These are phyloP conservation scores for Panzeria rudis DNA, from an alignment of 2,888 invertebrate genomes.

Conservation along the genomic window DNA sequence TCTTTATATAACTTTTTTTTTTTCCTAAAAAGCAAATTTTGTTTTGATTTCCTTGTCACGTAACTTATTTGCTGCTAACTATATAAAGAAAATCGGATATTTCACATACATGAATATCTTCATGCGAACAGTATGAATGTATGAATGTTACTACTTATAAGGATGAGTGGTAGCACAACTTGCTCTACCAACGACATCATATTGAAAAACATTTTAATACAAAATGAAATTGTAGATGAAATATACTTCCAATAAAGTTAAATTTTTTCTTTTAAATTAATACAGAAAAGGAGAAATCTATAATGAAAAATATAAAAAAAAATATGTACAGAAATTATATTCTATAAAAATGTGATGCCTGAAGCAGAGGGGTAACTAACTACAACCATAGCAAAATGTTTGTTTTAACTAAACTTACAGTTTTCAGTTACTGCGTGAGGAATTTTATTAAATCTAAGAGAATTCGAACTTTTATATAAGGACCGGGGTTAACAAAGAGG, in stretches of 20 bases:
- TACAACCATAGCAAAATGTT: not conserved
- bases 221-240: slow-evolving; percentile 28
- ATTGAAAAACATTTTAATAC: slow-evolving; percentile 52
- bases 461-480: too few relatives aligned
- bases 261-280: slow-evolving; percentile 4
- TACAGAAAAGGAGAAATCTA: slow-evolving; percentile 29
- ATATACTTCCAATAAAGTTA: slow-evolving; percentile 1
- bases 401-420: not conserved
- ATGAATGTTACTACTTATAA: slow-evolving; percentile 7
- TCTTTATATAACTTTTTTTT: not conserved
- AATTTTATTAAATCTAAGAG: too few relatives aligned
- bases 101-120: slow-evolving; percentile 11
- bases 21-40: slow-evolving; percentile 35
- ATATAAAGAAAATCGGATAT: slow-evolving; percentile 57
- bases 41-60: slow-evolving; percentile 69
- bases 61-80: slow-evolving; percentile 58
- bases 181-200: slow-evolving; percentile 28
- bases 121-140: not conserved
- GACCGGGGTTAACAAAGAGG: too few relatives aligned
- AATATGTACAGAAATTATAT: slow-evolving; percentile 18
- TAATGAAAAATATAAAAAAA: slow-evolving; percentile 8
- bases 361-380: not conserved
- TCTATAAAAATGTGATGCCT: slow-evolving; percentile 28
- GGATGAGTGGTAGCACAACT: slow-evolving; percentile 31
- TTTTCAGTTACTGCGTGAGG: not conserved